Evolutionary conservation across 2,797 vertebrate genomes (phyloP), one percentile per base, ranked within the genome.

Genomic region (Podarcis siculus): DNA sequence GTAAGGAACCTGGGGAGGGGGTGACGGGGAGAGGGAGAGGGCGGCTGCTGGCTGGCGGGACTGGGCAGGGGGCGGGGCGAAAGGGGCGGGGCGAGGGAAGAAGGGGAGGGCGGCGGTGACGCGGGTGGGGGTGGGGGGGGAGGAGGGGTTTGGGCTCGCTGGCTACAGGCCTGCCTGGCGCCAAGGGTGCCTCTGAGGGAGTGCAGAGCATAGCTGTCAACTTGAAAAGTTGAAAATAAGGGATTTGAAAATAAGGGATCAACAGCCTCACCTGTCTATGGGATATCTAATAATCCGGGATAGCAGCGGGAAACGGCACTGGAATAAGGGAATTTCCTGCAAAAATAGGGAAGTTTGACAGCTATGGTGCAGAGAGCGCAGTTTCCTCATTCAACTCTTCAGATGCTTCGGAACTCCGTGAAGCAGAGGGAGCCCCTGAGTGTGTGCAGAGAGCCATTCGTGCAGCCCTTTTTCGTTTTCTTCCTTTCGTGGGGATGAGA

Each of bases 1-100:
- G 99, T 99, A 99, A 99, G 98, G 92, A 80, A 83, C 23, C 82
- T 87, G 75, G 72, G 13, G 80, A 82, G 83, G 89, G 32, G 86
- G 82, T 82, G 85, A 89, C 27, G 86, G 85, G 64, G 72, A 35
- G 80, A 67, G 42, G 84, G 75, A 86, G 88, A 85, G 73, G 89
- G 86, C 9, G 42, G 17, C 45, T 12, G 87, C 69, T 90, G 89
- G 66, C 27, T 30, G 58, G 78, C 64, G 30, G 45, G 19, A 61
- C n/a, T 12, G 9, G 19, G 19, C n/a, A 13, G 55, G 19, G 21
- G 13, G 55, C 30, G 15, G 42, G 37, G 25, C 17, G 30, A 3
- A 89, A 88, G 90, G 91, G 85, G 67, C 42, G 55, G 79, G 21
- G 19, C 30, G 69, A 6, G 69, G 69, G n/a, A 8, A 19, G n/a